Evolutionary conservation across 2,797 vertebrate species (phyloP).

Genomic region (Bufotes viridis): DNA sequence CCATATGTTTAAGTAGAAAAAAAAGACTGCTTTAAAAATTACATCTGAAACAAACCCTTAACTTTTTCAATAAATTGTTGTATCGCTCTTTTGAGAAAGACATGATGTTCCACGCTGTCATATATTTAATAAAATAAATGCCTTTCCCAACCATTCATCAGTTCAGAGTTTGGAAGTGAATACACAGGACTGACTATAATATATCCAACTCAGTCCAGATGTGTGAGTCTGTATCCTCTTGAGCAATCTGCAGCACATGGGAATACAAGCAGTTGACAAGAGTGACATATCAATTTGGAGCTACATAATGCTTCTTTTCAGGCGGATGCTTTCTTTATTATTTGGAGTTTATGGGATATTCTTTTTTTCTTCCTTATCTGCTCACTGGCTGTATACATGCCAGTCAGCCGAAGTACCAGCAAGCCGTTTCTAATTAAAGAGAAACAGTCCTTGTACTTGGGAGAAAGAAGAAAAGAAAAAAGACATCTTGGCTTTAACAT

Average conservation of each 20-base stretch:
- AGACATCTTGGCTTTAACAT: slow-evolving; percentile 6
- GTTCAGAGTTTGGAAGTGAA: slow-evolving; percentile 1
- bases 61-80: too few relatives aligned
- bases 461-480: neutral
- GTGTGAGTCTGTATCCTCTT: slow-evolving; percentile 22
- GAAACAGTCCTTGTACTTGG: slow-evolving; percentile 6
- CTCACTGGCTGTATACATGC: neutral
- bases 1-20: too few relatives aligned
- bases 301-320: slow-evolving; percentile 44
- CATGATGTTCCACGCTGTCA: neutral
- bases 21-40: too few relatives aligned
- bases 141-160: neutral
- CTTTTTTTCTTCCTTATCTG: neutral
- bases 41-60: too few relatives aligned
- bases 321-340: slow-evolving; percentile 8
- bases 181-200: slow-evolving; percentile 16
- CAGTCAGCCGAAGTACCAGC: slow-evolving; percentile 12
- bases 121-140: neutral
- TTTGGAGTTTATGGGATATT: slow-evolving; percentile 10
- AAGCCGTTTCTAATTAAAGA: slow-evolving; percentile 30
- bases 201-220: neutral
- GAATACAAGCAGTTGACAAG: slow-evolving; percentile 40
- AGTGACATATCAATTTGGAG: slow-evolving; percentile 52
- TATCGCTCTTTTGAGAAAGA: neutral
- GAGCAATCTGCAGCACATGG: neutral